Evolutionary conservation across 1,140 invertebrate species (phyloP), one percentile per base, ranked within the genome.

Genomic region (Cardiocondyla obscurior): DNA sequence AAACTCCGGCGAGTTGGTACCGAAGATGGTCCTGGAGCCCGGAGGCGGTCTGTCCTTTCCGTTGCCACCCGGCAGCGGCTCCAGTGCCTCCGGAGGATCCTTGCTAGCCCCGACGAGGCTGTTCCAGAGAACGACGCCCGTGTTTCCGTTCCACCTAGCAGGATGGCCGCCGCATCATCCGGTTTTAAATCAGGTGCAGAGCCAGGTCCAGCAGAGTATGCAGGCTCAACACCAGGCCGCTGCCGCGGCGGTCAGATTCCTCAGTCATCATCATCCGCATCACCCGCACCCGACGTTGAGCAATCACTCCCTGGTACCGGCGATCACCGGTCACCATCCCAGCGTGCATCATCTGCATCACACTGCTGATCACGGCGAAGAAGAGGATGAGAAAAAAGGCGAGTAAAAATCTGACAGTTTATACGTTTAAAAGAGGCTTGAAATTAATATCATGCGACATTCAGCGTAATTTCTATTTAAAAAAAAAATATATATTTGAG

Each of bases 351-450:
- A 92, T 86, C 86, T 94, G 70, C 93, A 93, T 90, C 94, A 93
- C 62, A 58, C 83, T 16, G 67, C 57, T n/a, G 94, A 93, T 86
- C 93, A 93, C 65, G 90, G 82, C 51, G 92, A 93, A 64, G 94
- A 94, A 6, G 94, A 94, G 46, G 93, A 94, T 62, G 93, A 94
- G 57, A 94, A 94, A 83, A 94, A 94, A 93, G 94, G 94, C 94
- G 88, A 84, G 81, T 70, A 19, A n/a, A 62, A 53, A 51, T 81
- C 3, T 4, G 4, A 57, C 1, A 22, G 22, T 16, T n/a, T 30
- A 28, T 3, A 22, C 25, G 14, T n/a, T n/a, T n/a, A 60, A n/a
- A 19, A 22, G 2, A n/a, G 7, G 19, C 19, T 30, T 22, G 8
- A 60, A 62, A 44, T 60, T 62, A 33, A 25, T 7, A 33, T 42